Base-by-base conservation (phyloP, 2,888 invertebrate species). In the Ligdia adustata region DNA sequence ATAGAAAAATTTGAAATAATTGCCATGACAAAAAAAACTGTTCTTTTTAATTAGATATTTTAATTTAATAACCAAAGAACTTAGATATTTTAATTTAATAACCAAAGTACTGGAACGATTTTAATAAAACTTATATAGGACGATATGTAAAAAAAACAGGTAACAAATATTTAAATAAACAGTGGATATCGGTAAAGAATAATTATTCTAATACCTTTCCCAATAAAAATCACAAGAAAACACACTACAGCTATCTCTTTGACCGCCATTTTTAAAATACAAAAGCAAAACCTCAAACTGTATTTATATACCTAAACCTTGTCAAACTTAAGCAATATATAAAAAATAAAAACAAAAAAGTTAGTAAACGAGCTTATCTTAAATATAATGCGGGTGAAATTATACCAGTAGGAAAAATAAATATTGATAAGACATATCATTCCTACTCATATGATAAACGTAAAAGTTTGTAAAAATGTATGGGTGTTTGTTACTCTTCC, bases 331-430 rank as follows among this genome's bases (percentile, higher is more conserved):
- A 24, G 2, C 9, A 12, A 4, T 6, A 24, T n/a, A 9, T 24
- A 24, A 37, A 27, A 1, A 6, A n/a, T 9, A 29, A 13, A 13
- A 27, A 31, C 4, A 9, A 12, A 2, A n/a, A n/a, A n/a, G n/a
- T n/a, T n/a, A n/a, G n/a, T n/a, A n/a, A n/a, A n/a, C n/a, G n/a
- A n/a, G 2, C n/a, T 20, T 15, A 14, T 6, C 12, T 20, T 9
- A 20, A 20, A 28, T n/a, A 18, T 20, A 38, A n/a, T 38, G 38
- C 38, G 38, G 38, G 38, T 12, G 0, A 12, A 38, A 38, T 38
- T 5, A 38, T 27, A 38, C 38, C 37, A 26, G 7, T 12, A 38
- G 12, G 32, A 1, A 1, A 9, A 7, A 18, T 6, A 18, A n/a
- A n/a, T 32, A 1, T 5, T 3, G 31, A 31, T 31, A 16, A 31